phyloP scores from a whole-genome alignment of 2,888 invertebrate genomes.

The Chromoteleia sp. region DNA sequence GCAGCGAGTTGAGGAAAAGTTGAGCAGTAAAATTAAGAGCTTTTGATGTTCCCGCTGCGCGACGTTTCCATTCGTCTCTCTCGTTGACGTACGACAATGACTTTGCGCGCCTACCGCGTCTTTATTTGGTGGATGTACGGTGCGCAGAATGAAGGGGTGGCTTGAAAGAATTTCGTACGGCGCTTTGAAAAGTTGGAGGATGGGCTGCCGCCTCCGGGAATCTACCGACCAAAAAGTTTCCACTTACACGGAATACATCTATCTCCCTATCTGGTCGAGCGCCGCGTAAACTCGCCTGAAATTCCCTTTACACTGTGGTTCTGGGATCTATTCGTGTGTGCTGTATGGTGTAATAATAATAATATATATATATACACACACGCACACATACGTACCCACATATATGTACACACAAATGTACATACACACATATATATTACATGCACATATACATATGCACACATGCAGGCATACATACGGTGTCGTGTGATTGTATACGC shows the following conservation, averaged over 20 bases:
- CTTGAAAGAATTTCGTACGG: constrained; percentile 54
- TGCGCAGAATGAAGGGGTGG: neutral
- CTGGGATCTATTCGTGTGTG: constrained; percentile 3
- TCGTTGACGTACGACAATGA: constrained; percentile 39
- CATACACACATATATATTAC: no score
- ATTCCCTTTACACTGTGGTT: constrained; percentile 40
- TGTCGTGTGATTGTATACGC: constrained; percentile 6
- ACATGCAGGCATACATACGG: neutral
- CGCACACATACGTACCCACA: no score
- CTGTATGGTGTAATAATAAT: neutral
- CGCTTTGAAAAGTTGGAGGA: constrained; percentile 60
- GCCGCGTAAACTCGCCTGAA: constrained; percentile 33
- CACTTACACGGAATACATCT: constrained; percentile 51
- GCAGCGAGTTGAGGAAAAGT: constrained; percentile 25
- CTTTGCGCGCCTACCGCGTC: constrained; percentile 19
- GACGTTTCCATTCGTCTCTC: constrained; percentile 44
- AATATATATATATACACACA: neutral
- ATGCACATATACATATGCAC: no score
- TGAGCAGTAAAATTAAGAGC: constrained; percentile 54
- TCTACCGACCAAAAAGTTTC: constrained; percentile 54
- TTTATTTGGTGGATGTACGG: constrained; percentile 33
- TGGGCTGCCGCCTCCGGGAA: constrained; percentile 48
- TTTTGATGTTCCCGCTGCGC: constrained; percentile 47
- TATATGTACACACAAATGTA: no score
- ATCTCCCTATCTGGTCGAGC: constrained; percentile 40